phyloP scores from a whole-genome alignment of 2,113 vertebrate species.

The Poeciliopsis retropinna region DNA sequence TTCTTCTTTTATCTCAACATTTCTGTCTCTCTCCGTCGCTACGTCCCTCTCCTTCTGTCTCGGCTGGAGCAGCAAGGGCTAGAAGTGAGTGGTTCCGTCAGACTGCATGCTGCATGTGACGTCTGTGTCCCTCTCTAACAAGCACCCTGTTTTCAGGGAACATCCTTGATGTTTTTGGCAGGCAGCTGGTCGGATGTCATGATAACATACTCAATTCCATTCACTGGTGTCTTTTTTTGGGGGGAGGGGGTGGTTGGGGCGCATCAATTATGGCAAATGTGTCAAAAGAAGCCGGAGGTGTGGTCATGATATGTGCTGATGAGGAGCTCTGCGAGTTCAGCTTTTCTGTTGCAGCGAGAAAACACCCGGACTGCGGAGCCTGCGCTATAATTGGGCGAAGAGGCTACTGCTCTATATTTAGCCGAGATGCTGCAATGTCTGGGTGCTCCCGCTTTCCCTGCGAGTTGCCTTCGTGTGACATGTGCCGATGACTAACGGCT shows the following conservation, averaged over 20 bases:
- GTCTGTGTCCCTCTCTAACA: constrained; percentile 6
- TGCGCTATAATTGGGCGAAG: constrained; percentile 65
- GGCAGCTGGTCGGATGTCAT: neutral
- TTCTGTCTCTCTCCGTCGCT: constrained; percentile 17
- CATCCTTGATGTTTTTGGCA: neutral
- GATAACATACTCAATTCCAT: neutral
- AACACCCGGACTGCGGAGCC: constrained; percentile 69
- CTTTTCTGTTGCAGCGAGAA: constrained; percentile 28
- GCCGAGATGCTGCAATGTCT: constrained; percentile 70
- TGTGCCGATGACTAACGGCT: constrained; percentile 37
- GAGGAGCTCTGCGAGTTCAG: neutral
- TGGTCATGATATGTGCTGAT: constrained; percentile 10
- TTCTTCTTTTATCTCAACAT: constrained; percentile 19
- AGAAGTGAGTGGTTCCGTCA: constrained; percentile 90
- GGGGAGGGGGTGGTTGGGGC: too few species aligned
- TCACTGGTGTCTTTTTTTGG: neutral
- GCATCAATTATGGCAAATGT: constrained; percentile 20
- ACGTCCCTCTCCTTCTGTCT: constrained; percentile 37
- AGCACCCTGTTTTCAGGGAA: neutral
- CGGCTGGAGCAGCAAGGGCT: constrained; percentile 94
- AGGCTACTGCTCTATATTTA: constrained; percentile 75
- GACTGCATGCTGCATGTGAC: constrained; percentile 72
- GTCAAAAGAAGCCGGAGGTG: constrained; percentile 14
- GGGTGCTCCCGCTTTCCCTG: constrained; percentile 63
- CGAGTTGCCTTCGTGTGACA: constrained; percentile 30